Percentiles rank a stretch among this genome's conserved stretches.
Evolutionary conservation across 2,797 vertebrate genomes (phyloP).

Genomic region (Malurus splendens): DNA sequence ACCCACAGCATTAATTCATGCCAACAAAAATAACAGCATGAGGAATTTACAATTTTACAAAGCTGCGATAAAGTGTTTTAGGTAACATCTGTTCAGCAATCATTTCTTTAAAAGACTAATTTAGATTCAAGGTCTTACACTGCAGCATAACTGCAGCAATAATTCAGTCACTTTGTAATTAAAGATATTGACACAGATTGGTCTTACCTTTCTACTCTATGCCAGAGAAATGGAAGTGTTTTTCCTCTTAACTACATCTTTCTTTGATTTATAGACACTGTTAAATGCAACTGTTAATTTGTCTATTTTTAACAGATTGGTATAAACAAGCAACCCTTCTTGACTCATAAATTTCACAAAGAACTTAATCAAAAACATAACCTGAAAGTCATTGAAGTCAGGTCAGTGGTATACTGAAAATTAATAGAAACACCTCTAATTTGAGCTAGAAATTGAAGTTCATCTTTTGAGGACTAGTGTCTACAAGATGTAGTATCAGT

Average conservation of each 20-base stretch:
- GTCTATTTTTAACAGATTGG: slow-evolving; percentile 16
- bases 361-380: neutral
- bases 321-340: slow-evolving; percentile 9
- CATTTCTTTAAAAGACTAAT: slow-evolving; percentile 69
- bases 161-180: slow-evolving; percentile 69
- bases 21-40: slow-evolving; percentile 72
- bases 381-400: neutral
- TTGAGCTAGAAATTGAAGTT: neutral
- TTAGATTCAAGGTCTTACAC: slow-evolving; percentile 67
- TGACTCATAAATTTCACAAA: neutral
- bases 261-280: slow-evolving; percentile 42
- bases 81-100: slow-evolving; percentile 71
- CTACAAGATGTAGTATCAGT: neutral
- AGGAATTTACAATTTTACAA: slow-evolving; percentile 69
- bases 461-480: neutral
- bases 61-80: slow-evolving; percentile 61
- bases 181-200: slow-evolving; percentile 62
- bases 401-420: neutral
- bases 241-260: slow-evolving; percentile 36
- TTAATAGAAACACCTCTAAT: neutral
- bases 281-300: slow-evolving; percentile 34
- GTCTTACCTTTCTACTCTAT: slow-evolving; percentile 36
- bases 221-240: slow-evolving; percentile 48
- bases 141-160: slow-evolving; percentile 54
- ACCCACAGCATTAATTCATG: slow-evolving; percentile 66